Evolutionary conservation across 2,113 vertebrate species (phyloP).

Genomic region (Orientallactaga bullata): DNA sequence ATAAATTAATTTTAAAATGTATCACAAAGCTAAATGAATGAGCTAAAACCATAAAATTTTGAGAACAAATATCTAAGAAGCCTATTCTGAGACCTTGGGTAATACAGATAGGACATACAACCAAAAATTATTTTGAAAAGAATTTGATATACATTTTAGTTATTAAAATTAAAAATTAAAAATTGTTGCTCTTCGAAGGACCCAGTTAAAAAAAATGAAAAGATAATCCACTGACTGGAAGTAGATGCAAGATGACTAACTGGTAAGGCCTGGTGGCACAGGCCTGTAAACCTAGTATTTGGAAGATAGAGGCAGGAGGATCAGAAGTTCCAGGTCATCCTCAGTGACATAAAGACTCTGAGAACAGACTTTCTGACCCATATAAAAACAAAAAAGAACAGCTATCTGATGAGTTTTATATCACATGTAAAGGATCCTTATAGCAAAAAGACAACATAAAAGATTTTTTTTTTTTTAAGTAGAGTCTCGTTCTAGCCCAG

Average conservation of each 20-base stretch:
- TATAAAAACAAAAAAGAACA: no score
- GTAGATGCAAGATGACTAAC: conserved; percentile 14
- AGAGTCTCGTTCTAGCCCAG: no score
- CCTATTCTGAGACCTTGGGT: not conserved
- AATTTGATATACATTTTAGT: not conserved
- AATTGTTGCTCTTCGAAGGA: conserved; percentile 24
- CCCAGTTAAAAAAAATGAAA: conserved; percentile 29
- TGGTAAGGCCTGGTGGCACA: no score
- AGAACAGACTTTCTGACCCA: no score
- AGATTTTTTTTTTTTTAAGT: no score
- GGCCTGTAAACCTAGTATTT: no score
- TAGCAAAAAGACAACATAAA: not conserved
- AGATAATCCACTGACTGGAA: not conserved
- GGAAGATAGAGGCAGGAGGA: no score
- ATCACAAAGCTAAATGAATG: not conserved
- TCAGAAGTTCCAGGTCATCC: no score
- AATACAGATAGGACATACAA: not conserved
- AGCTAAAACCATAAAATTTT: conserved; percentile 34
- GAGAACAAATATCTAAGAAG: not conserved
- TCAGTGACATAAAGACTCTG: no score
- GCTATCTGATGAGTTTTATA: not conserved
- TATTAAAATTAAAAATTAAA: not conserved
- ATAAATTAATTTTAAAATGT: not conserved
- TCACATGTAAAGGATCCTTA: conserved; percentile 35
- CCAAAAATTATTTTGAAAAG: conserved; percentile 7